Evolutionary conservation across 2,113 vertebrate genomes (phyloP).

Genomic region (Silurus glanis): DNA sequence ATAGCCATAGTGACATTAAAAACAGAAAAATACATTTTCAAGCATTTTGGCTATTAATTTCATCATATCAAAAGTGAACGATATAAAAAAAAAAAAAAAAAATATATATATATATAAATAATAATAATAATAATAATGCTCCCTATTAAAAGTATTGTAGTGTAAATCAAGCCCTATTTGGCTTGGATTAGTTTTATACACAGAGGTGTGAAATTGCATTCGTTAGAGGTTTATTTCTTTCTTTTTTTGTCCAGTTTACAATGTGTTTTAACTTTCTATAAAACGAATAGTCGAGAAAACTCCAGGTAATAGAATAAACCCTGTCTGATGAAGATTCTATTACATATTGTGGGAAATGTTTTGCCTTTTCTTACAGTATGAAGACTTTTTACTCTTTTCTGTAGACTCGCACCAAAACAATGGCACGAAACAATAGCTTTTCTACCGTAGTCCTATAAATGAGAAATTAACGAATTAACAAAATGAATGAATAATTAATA

Average conservation of each 20-base stretch:
- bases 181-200: not conserved
- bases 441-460: too few relatives aligned
- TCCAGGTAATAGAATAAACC: not conserved
- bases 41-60: not conserved
- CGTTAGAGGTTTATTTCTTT: not conserved
- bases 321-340: not conserved
- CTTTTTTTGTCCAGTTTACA: too few relatives aligned
- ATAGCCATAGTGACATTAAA: conserved; percentile 1
- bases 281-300: not conserved
- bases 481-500: too few relatives aligned
- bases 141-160: not conserved
- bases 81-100: too few relatives aligned
- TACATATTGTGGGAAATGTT: not conserved
- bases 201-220: not conserved
- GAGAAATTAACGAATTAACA: too few relatives aligned
- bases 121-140: too few relatives aligned
- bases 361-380: not conserved
- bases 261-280: not conserved
- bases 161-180: not conserved
- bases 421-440: not conserved
- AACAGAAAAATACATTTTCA: not conserved
- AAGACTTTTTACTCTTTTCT: not conserved
- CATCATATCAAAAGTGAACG: too few relatives aligned
- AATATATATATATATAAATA: too few relatives aligned
- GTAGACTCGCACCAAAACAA: not conserved